phyloP scores from a whole-genome alignment of 2,888 invertebrate genomes.

The Dorcus parallelipipedus region DNA sequence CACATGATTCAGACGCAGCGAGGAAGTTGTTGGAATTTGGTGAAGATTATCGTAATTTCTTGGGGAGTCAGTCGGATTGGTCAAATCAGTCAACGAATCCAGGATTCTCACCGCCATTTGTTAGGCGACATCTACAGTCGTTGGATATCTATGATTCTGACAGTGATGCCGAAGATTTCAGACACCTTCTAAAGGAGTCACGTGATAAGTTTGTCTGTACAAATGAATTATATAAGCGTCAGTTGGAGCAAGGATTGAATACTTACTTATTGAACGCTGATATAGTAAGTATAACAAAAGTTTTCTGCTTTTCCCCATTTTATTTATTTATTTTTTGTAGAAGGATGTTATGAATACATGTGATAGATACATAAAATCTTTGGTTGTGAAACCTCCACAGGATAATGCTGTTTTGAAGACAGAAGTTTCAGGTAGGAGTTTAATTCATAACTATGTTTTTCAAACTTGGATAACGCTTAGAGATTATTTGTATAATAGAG shows the following conservation, averaged over 20 bases:
- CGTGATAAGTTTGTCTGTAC: conserved; percentile 41
- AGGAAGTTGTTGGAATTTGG: conserved; percentile 80
- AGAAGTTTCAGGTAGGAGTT: conserved; percentile 45
- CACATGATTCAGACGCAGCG: conserved; percentile 80
- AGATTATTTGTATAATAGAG: conserved; percentile 39
- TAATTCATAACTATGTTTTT: conserved; percentile 38
- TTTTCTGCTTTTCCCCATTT: conserved; percentile 4
- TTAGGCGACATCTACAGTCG: conserved; percentile 34
- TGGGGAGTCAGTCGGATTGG: conserved; percentile 89
- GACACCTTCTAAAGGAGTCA: conserved; percentile 42
- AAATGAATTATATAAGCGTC: conserved; percentile 41
- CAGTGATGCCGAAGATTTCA: conserved; percentile 43
- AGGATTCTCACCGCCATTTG: conserved; percentile 50
- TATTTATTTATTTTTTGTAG: conserved; percentile 51
- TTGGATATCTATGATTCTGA: conserved; percentile 40
- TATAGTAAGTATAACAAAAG: conserved; percentile 39
- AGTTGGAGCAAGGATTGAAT: conserved; percentile 39
- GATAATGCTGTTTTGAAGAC: conserved; percentile 43
- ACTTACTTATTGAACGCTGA: conserved; percentile 42
- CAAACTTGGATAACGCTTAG: conserved; percentile 41
- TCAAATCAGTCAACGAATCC: conserved; percentile 69
- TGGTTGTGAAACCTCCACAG: conserved; percentile 49
- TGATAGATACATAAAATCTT: conserved; percentile 79
- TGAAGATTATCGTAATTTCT: conserved; percentile 84
- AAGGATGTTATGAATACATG: conserved; percentile 82